Conservation (phyloP, 2,113 vertebrate genomes). For the Tragelaphus imberbis region DNA sequence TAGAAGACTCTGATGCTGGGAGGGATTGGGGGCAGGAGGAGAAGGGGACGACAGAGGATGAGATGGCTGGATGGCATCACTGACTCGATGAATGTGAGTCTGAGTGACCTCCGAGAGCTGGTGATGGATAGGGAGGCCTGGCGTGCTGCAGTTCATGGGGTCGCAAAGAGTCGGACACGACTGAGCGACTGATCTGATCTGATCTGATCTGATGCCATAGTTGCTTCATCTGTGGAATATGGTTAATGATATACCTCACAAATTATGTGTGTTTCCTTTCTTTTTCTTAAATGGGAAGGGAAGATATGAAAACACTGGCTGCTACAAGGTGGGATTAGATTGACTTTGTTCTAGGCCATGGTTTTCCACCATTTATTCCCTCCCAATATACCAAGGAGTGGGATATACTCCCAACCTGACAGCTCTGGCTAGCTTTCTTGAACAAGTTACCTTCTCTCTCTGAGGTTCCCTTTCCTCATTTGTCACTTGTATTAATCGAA, state of each 20-base stretch:
- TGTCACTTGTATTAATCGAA: background rate
- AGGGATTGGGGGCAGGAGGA: too few relatives aligned
- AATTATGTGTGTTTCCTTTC: background rate
- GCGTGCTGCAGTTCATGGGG: too few relatives aligned
- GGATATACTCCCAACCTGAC: background rate
- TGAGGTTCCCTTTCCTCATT: background rate
- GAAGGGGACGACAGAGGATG: too few relatives aligned
- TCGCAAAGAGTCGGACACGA: too few relatives aligned
- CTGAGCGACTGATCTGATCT: too few relatives aligned
- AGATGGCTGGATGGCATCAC: too few relatives aligned
- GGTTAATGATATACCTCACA: background rate
- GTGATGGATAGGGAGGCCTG: too few relatives aligned
- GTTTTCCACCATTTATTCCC: background rate
- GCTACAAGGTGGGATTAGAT: background rate
- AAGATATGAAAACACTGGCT: background rate
- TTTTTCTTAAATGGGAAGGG: background rate
- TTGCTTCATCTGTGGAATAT: background rate
- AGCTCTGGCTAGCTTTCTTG: background rate
- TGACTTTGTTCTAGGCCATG: background rate
- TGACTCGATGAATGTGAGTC: too few relatives aligned
- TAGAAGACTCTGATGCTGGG: too few relatives aligned
- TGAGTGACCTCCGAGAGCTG: too few relatives aligned
- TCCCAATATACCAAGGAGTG: background rate
- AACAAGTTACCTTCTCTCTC: background rate
- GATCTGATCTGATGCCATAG: too few relatives aligned